Conservation (phyloP, 2,888 invertebrate species). For the Drosophila seclusa region DNA sequence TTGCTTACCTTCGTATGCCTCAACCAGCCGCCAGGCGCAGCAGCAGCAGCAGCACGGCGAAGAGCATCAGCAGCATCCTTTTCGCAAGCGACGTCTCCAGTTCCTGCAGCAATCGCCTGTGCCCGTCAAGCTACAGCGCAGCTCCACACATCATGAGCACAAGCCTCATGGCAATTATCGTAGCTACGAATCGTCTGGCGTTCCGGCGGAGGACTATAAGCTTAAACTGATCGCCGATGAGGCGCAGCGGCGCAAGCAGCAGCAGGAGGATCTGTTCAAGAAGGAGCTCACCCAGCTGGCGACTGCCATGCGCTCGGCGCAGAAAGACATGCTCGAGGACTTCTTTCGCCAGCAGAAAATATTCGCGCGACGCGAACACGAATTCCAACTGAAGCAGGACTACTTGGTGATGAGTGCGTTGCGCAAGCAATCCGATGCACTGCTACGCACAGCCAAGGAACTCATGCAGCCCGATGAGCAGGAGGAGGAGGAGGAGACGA, state of each 20-base stretch:
- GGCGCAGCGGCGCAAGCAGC: constrained; percentile 44
- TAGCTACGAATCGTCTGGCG: constrained; percentile 27
- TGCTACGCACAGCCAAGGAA: constrained; percentile 70
- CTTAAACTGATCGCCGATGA: constrained; percentile 21
- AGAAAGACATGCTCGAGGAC: constrained; percentile 80
- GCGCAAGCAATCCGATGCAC: constrained; percentile 79
- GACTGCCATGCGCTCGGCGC: constrained; percentile 74
- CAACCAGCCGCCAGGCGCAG: constrained; percentile 65
- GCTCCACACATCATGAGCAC: constrained; percentile 22
- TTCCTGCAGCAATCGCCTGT: constrained; percentile 36
- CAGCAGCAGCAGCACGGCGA: constrained; percentile 24
- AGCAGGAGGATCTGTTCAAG: constrained; percentile 70
- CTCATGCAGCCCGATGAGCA: constrained; percentile 37
- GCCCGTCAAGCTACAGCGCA: constrained; percentile 71
- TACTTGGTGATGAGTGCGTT: constrained; percentile 79
- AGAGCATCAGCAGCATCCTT: constrained; percentile 27
- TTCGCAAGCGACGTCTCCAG: constrained; percentile 58
- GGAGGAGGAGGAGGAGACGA: constrained; percentile 14
- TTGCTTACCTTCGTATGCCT: constrained; percentile 35
- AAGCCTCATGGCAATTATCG: constrained; percentile 12
- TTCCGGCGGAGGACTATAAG: constrained; percentile 13
- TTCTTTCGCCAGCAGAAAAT: constrained; percentile 83
- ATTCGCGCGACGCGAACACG: constrained; percentile 81
- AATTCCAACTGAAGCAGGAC: constrained; percentile 83
- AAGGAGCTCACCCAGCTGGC: constrained; percentile 80